Evolutionary conservation across 1,140 invertebrate genomes (phyloP).

Genomic region (Lasioglossum albipes): DNA sequence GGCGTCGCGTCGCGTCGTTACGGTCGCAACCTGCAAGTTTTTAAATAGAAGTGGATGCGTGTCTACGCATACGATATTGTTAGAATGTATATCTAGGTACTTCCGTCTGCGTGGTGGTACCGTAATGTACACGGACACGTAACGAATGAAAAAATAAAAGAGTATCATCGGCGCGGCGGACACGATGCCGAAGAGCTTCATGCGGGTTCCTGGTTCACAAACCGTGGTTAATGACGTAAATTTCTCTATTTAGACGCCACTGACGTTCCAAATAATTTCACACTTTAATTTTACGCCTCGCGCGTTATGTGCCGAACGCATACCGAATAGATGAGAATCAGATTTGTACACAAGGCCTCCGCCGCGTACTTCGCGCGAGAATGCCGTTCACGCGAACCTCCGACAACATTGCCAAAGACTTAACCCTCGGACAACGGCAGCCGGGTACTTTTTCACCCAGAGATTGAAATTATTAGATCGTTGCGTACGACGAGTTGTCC

Average conservation of each 20-base stretch:
- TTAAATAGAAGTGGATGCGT: neutral
- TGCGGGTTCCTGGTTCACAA: conserved; percentile 30
- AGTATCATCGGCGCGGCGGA: neutral
- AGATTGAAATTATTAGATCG: no score
- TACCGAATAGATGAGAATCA: neutral
- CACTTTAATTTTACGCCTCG: neutral
- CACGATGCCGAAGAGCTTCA: neutral
- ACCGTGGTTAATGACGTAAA: no score
- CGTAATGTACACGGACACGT: neutral
- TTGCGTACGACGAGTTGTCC: no score
- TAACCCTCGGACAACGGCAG: no score
- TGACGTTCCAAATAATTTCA: neutral
- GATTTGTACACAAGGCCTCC: neutral
- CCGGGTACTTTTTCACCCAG: no score
- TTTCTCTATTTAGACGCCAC: no score
- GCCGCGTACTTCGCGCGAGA: no score
- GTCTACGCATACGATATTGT: neutral
- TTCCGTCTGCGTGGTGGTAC: neutral
- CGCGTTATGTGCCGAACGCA: neutral
- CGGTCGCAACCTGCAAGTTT: neutral
- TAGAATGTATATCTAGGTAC: neutral
- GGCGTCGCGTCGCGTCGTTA: no score
- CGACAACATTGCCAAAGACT: no score
- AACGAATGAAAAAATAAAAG: neutral
- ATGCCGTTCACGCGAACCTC: no score